phyloP scores from a whole-genome alignment of 2,888 invertebrate species.

The Sarcophaga subvicina region DNA sequence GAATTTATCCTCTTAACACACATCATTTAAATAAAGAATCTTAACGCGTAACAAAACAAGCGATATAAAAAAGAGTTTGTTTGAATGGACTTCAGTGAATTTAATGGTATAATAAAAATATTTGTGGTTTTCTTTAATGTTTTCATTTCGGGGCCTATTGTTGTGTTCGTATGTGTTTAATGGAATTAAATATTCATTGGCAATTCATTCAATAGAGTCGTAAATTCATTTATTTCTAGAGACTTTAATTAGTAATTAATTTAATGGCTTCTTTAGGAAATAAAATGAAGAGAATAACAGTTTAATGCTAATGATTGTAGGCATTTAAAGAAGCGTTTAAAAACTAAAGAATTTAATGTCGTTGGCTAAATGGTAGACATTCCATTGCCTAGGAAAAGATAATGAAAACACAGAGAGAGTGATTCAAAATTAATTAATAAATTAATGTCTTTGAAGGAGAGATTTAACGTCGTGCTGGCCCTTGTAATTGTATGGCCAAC shows the following conservation, averaged over 20 bases:
- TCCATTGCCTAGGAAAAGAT: not conserved
- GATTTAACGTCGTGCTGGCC: too few relatives aligned
- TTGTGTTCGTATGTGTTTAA: not conserved
- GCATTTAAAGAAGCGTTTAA: not conserved
- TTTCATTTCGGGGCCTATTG: not conserved
- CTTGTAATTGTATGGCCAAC: too few relatives aligned
- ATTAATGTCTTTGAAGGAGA: too few relatives aligned
- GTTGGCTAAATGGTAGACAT: not conserved
- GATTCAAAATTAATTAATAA: too few relatives aligned
- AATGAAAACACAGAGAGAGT: too few relatives aligned
- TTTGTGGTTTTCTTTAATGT: not conserved
- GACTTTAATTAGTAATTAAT: not conserved
- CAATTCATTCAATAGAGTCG: not conserved
- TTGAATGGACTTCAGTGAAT: not conserved
- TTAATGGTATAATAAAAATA: not conserved
- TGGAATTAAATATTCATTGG: slow-evolving; percentile 20
- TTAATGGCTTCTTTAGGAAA: not conserved
- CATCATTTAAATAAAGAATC: not conserved
- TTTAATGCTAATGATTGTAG: not conserved
- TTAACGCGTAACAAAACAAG: not conserved
- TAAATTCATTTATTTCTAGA: not conserved
- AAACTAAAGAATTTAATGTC: not conserved
- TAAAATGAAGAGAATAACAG: not conserved
- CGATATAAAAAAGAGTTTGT: not conserved
- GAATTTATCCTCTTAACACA: too few relatives aligned